Evolutionary conservation across 1,140 invertebrate genomes (phyloP), one percentile per base, ranked within the genome.

Genomic region (Lordiphosa stackelbergi): DNA sequence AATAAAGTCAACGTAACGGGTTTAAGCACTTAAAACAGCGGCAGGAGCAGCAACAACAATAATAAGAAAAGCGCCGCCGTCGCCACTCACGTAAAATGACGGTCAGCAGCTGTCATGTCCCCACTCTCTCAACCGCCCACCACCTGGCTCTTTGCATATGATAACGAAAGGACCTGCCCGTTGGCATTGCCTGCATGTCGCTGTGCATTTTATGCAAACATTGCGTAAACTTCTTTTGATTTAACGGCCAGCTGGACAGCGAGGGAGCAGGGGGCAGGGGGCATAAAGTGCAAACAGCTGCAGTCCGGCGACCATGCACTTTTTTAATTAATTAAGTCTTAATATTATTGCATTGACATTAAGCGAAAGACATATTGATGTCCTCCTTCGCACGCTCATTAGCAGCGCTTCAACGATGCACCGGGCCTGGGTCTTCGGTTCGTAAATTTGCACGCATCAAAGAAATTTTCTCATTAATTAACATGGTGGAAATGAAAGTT

Each of bases 401-500:
- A 75, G 70, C 61, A 81, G 47, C 61, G 70, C 53, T 53, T 56
- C 66, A 53, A 24, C 16, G 28, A 49, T 59, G 42, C 16, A 57
- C 16, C 41, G 34, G 34, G 31, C 38, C 11, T 4, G 11, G 22
- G 10, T 16, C 31, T 42, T 13, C 37, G 43, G 24, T 53, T 56
- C 53, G 56, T 45, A 42, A 40, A 47, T 52, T 38, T 16, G 11
- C 28, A 28, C 41, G 35, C 53, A 60, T 71, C 61, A 83, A 75
- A 83, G 72, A 66, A 84, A 83, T 83, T 81, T 83, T 83, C 74
- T 61, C 77, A 83, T 83, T 83, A 83, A 83, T 83, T 83, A 83
- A 69, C 64, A 71, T 69, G 48, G 24, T 54, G 64, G 35, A 55
- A 63, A 46, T 66, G 48, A 59, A 55, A 74, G 58, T 53, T 71